Percentiles rank a stretch among this genome's conserved stretches.
These are phyloP conservation scores for Centropus unirufus DNA, from an alignment of 2,113 vertebrate genomes.

Conservation along the genomic window DNA sequence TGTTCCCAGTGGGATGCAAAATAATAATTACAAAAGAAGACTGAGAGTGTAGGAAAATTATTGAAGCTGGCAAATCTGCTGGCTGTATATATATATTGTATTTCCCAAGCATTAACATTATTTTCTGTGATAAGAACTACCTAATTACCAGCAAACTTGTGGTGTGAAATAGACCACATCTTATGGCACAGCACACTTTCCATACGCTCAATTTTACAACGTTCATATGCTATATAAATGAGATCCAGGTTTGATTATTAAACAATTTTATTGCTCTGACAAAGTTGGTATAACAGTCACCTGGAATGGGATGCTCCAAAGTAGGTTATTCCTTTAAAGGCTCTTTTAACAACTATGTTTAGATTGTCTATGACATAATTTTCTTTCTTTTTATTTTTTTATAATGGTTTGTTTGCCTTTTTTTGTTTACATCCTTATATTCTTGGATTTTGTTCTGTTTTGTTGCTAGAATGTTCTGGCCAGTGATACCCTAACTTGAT, in stretches of 20 bases:
- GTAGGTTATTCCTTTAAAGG: conserved; percentile 7
- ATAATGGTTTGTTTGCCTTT: neutral
- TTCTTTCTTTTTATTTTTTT: neutral
- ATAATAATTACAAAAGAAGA: neutral
- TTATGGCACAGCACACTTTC: neutral
- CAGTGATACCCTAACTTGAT: conserved; percentile 48
- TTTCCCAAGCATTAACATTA: conserved; percentile 21
- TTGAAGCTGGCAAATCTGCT: neutral
- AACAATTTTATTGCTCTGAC: conserved; percentile 10
- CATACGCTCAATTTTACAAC: neutral
- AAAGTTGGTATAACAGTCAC: conserved; percentile 1
- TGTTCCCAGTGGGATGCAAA: neutral
- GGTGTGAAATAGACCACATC: conserved; percentile 51
- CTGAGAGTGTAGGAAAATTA: neutral
- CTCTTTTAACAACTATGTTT: neutral
- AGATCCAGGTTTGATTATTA: conserved; percentile 46
- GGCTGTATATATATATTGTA: neutral
- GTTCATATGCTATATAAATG: neutral
- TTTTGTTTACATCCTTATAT: neutral
- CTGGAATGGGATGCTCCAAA: neutral
- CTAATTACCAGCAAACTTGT: conserved; percentile 42
- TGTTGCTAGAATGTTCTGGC: conserved; percentile 15
- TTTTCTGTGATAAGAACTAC: conserved; percentile 22
- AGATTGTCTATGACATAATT: neutral
- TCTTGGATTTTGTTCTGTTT: neutral